Conservation (phyloP, 2,888 invertebrate genomes). For the Geophilus truncorum region DNA sequence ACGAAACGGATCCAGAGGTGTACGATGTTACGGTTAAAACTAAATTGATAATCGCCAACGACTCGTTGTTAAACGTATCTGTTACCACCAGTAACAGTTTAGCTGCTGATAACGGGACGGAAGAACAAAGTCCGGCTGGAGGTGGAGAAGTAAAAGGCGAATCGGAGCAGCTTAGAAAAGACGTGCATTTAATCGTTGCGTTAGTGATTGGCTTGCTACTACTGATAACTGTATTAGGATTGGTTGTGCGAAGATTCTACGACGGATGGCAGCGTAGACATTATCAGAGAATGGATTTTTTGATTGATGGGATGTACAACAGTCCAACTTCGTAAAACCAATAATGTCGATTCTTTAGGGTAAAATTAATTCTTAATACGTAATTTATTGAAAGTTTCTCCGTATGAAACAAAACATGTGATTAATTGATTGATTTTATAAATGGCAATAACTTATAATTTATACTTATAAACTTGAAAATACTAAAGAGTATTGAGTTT, state of each 20-base stretch:
- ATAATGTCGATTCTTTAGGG: too few relatives aligned
- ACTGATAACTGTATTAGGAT: constrained; percentile 41
- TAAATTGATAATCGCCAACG: background rate
- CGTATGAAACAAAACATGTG: background rate
- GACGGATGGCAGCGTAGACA: constrained; percentile 82
- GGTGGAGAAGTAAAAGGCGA: background rate
- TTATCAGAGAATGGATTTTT: constrained; percentile 80
- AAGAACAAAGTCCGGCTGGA: background rate
- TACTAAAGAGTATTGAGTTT: too few relatives aligned
- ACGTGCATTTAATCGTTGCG: constrained; percentile 65
- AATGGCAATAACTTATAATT: background rate
- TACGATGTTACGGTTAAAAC: background rate
- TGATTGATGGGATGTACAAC: constrained; percentile 77
- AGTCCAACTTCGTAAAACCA: background rate
- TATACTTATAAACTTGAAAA: background rate
- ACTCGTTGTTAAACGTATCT: background rate
- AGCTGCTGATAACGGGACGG: background rate
- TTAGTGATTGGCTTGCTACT: constrained; percentile 53
- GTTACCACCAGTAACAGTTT: background rate
- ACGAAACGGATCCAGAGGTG: background rate
- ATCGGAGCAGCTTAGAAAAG: background rate
- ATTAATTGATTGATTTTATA: background rate
- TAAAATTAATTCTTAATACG: too few relatives aligned
- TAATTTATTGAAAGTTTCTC: too few relatives aligned
- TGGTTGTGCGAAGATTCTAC: constrained; percentile 63